A percentile compares a stretch with the other conserved stretches of the same genome.
Conservation (phyloP, 2,888 invertebrate genomes). For the Tetranychus truncatus region DNA sequence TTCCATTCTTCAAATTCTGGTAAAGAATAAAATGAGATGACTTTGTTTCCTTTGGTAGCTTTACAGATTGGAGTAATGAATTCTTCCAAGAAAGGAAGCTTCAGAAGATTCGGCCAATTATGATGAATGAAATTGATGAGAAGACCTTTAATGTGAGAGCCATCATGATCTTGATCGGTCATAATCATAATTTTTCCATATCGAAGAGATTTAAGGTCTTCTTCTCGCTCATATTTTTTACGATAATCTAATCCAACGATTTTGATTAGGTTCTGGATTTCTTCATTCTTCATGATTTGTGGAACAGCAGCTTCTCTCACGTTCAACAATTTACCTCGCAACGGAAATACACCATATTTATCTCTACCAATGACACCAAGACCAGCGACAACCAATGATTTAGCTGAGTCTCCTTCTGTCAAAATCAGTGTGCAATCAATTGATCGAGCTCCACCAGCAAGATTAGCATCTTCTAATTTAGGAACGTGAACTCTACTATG, state of each 20-base stretch:
- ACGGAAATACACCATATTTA: slow-evolving; percentile 85
- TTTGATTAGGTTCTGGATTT: slow-evolving; percentile 87
- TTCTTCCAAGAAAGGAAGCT: slow-evolving; percentile 80
- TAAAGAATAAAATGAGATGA: slow-evolving; percentile 74
- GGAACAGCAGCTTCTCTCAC: slow-evolving; percentile 93
- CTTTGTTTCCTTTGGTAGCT: slow-evolving; percentile 56
- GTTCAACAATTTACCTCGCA: slow-evolving; percentile 86
- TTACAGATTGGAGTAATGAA: slow-evolving; percentile 99
- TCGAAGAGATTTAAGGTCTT: slow-evolving; percentile 71
- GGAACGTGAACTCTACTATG: slow-evolving; percentile 76
- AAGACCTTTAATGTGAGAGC: slow-evolving; percentile 94
- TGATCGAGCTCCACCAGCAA: slow-evolving; percentile 58
- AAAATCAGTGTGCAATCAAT: slow-evolving; percentile 83
- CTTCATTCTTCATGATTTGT: slow-evolving; percentile 84
- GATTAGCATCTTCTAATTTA: slow-evolving; percentile 93
- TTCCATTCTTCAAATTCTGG: slow-evolving; percentile 99
- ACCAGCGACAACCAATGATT: slow-evolving; percentile 87
- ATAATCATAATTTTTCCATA: slow-evolving; percentile 97
- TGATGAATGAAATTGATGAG: slow-evolving; percentile 96
- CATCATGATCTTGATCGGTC: slow-evolving; percentile 97
- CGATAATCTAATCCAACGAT: slow-evolving; percentile 91
- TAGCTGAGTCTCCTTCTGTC: slow-evolving; percentile 99
- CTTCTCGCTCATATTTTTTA: slow-evolving; percentile 64
- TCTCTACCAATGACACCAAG: slow-evolving; percentile 82
- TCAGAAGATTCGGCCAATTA: slow-evolving; percentile 87